Evolutionary conservation across 2,113 vertebrate genomes (phyloP).

Genomic region (Danio rerio): DNA sequence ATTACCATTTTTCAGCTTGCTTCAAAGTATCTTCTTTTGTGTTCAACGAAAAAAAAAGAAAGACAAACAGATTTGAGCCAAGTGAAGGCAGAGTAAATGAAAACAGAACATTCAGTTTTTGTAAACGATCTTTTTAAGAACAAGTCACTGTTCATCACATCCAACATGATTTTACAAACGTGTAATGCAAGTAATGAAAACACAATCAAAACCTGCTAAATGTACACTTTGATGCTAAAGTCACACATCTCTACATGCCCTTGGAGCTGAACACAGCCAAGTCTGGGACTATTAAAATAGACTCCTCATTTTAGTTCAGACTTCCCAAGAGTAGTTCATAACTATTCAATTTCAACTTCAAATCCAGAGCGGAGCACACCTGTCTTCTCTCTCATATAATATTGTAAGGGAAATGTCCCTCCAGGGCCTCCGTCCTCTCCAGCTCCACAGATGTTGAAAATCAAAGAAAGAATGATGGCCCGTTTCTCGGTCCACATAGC

Average conservation of each 20-base stretch:
- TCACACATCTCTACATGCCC: not conserved
- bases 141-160: not conserved
- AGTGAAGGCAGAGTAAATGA: no score
- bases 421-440: conserved; percentile 43
- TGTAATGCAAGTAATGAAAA: not conserved
- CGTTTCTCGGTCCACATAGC: conserved; percentile 39
- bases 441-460: conserved; percentile 28
- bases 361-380: not conserved
- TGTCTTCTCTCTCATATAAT: conserved; percentile 39
- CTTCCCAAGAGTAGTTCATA: not conserved
- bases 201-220: not conserved
- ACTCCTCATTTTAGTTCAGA: not conserved
- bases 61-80: no score
- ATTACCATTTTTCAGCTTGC: no score
- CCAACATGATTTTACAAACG: not conserved
- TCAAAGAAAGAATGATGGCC: conserved; percentile 21
- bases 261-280: not conserved
- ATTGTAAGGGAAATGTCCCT: conserved; percentile 37
- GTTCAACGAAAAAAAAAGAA: no score
- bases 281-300: not conserved
- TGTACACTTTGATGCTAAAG: not conserved
- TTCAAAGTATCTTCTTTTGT: no score
- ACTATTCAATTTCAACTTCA: conserved; percentile 18
- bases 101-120: no score
- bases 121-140: no score